Evolutionary conservation across 2,113 vertebrate genomes (phyloP).

Genomic region (Ciconia stormi): DNA sequence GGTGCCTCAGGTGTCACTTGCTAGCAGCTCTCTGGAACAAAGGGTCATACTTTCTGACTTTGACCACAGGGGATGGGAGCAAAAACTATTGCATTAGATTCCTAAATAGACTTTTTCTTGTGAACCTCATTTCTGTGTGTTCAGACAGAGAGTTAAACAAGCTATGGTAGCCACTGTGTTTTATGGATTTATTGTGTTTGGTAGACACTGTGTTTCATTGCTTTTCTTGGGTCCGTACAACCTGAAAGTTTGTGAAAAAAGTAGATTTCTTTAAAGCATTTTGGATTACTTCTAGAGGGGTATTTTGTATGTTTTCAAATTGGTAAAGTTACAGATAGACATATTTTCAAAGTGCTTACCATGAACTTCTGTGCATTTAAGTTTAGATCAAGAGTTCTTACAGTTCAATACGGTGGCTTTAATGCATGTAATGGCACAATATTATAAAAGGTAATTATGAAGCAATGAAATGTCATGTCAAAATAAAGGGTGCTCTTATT

Average conservation of each 20-base stretch:
- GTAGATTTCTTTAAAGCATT: background rate
- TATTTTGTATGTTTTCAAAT: background rate
- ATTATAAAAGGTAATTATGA: background rate
- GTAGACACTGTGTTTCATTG: background rate
- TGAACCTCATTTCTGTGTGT: background rate
- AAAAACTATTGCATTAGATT: background rate
- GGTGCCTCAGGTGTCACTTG: background rate
- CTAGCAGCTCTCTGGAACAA: background rate
- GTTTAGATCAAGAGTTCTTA: background rate
- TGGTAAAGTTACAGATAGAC: background rate
- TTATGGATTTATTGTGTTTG: background rate
- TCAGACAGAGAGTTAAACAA: background rate
- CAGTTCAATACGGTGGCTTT: background rate
- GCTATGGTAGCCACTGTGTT: background rate
- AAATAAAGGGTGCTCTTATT: background rate
- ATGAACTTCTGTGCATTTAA: background rate
- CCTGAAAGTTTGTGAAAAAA: background rate
- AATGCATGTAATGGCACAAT: background rate
- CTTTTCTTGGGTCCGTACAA: fast-evolving
- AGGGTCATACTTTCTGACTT: background rate
- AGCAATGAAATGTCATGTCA: background rate
- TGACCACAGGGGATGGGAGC: background rate
- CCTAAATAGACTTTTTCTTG: background rate
- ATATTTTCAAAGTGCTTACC: background rate
- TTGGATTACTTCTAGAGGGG: background rate